A percentile compares a stretch with the other conserved stretches of the same genome.
Evolutionary conservation across 2,113 vertebrate species (phyloP).

Genomic region (Polypterus senegalus): DNA sequence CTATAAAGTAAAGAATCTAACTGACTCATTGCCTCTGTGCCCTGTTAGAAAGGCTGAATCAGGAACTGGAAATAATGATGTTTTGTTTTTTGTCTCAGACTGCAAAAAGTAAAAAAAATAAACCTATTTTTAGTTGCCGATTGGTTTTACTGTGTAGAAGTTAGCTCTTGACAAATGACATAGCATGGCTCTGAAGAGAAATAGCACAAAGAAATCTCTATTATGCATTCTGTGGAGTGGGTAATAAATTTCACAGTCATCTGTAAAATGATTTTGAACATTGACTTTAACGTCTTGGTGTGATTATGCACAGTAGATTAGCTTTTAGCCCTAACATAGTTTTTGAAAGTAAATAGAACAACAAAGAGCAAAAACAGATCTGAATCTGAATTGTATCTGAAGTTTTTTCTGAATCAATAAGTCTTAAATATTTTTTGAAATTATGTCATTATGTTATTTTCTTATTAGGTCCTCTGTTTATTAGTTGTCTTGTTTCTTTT

Average conservation of each 20-base stretch:
- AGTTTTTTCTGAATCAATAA: too few species aligned
- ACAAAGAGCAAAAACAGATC: too few species aligned
- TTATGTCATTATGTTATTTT: too few species aligned
- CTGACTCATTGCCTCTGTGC: not conserved
- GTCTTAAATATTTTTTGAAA: too few species aligned
- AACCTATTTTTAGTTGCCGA: not conserved
- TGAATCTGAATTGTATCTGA: too few species aligned
- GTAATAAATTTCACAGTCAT: slow-evolving; percentile 8
- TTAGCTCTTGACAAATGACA: not conserved
- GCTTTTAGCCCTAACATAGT: too few species aligned
- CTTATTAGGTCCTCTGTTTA: too few species aligned
- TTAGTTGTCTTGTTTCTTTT: too few species aligned
- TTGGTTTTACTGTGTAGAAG: not conserved
- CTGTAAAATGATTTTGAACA: slow-evolving; percentile 3
- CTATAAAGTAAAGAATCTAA: not conserved
- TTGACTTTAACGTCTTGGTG: slow-evolving; percentile 10
- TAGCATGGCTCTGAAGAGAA: not conserved
- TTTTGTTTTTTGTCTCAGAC: not conserved
- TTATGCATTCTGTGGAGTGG: slow-evolving; percentile 1
- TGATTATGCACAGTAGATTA: not conserved
- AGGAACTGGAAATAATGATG: not conserved
- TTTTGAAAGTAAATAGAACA: too few species aligned
- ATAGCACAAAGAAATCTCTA: slow-evolving; percentile 1
- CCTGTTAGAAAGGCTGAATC: not conserved
- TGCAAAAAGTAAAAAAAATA: not conserved